Percentiles rank a stretch among this genome's conserved stretches.
Evolutionary conservation across 1,140 invertebrate species (phyloP).

Genomic region (Sminthurides bifidus): DNA sequence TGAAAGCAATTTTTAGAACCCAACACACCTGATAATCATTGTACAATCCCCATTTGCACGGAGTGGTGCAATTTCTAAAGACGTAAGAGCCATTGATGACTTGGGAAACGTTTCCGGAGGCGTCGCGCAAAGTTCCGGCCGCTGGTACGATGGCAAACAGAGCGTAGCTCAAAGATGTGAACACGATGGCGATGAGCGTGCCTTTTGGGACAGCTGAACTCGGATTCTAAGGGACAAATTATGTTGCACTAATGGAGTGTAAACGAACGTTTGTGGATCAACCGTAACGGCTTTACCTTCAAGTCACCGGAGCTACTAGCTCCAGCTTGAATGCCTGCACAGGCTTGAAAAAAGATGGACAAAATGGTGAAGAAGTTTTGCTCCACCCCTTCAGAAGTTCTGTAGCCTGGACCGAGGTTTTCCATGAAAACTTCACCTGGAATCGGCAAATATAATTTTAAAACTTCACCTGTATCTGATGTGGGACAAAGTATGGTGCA

Average conservation of each 20-base stretch:
- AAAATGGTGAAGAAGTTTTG: conserved; percentile 86
- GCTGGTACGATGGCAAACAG: conserved; percentile 72
- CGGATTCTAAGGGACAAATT: conserved; percentile 55
- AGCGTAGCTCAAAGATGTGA: conserved; percentile 69
- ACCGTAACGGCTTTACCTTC: conserved; percentile 46
- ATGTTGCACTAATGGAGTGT: background rate
- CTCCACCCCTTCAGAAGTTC: conserved; percentile 52
- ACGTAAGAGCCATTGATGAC: conserved; percentile 47
- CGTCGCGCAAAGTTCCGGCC: conserved; percentile 63
- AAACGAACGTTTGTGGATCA: background rate
- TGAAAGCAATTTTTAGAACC: background rate
- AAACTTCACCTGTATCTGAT: background rate
- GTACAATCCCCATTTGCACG: conserved; percentile 59
- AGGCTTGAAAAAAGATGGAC: conserved; percentile 90
- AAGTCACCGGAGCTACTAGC: conserved; percentile 94
- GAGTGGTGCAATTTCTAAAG: conserved; percentile 41
- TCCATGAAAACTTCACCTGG: conserved; percentile 52
- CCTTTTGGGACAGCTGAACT: conserved; percentile 76
- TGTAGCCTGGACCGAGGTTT: conserved; percentile 67
- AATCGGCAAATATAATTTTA: background rate
- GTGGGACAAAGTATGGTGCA: background rate
- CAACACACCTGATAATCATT: conserved; percentile 58
- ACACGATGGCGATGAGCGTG: conserved; percentile 63
- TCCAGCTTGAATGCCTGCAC: conserved; percentile 92
- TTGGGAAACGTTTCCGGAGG: conserved; percentile 56